Evolutionary conservation across 2,888 invertebrate species (phyloP).

Genomic region (Prionchulus punctatus): DNA sequence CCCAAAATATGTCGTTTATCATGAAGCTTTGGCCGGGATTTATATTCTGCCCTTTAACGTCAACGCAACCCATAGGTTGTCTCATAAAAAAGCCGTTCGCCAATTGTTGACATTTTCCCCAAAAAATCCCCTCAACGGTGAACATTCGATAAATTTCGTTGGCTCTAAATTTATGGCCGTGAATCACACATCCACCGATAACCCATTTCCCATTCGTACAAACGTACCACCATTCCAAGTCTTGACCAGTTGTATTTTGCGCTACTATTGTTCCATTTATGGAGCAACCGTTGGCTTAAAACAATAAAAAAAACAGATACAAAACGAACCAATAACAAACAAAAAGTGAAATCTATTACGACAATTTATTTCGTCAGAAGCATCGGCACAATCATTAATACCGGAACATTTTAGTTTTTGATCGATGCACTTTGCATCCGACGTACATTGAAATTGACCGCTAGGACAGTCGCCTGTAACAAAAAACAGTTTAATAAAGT

Average conservation of each 20-base stretch:
- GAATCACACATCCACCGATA: not conserved
- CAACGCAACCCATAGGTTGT: not conserved
- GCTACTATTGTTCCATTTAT: not conserved
- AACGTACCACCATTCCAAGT: not conserved
- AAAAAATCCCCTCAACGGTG: not conserved
- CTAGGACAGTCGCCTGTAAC: too few species aligned
- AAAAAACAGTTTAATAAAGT: too few species aligned
- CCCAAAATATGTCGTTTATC: not conserved
- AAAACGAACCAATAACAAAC: too few species aligned
- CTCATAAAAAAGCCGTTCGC: not conserved
- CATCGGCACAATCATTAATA: not conserved
- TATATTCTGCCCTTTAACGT: not conserved
- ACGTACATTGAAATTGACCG: not conserved
- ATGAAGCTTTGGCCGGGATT: not conserved
- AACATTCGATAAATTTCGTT: not conserved
- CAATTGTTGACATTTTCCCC: not conserved
- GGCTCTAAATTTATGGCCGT: not conserved
- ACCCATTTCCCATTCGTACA: not conserved
- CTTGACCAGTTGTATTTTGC: not conserved
- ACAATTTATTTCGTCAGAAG: not conserved
- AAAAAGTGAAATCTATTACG: too few species aligned
- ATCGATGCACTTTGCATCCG: not conserved
- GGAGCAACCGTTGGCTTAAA: conserved; percentile 1
- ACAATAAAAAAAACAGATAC: too few species aligned
- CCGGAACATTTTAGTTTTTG: not conserved